Evolutionary conservation across 2,888 invertebrate genomes (phyloP).

Genomic region (Apomyelois bistriatella): DNA sequence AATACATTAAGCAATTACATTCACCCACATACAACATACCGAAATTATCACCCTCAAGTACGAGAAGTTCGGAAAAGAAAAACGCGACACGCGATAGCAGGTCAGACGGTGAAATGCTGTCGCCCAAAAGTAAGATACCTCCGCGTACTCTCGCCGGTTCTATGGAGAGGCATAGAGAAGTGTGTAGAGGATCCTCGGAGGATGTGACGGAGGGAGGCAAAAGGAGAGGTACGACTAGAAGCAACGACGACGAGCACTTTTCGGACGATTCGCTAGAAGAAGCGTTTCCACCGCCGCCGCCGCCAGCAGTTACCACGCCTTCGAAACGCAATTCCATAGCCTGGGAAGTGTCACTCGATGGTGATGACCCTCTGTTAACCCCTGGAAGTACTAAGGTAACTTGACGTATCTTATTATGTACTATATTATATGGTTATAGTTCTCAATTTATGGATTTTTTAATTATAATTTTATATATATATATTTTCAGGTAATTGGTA

Average conservation of each 20-base stretch:
- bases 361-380: conserved; percentile 83
- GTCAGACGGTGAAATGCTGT: conserved; percentile 68
- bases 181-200: conserved; percentile 83
- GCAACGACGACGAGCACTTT: conserved; percentile 81
- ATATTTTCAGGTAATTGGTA: conserved; percentile 75
- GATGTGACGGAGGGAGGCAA: conserved; percentile 59
- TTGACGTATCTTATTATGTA: not conserved
- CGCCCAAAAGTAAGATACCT: conserved; percentile 79
- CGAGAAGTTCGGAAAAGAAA: conserved; percentile 57
- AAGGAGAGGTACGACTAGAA: conserved; percentile 54
- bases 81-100: conserved; percentile 57
- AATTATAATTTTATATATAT: not conserved
- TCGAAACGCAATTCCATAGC: conserved; percentile 90
- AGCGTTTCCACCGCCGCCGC: conserved; percentile 84
- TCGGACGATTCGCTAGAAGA: conserved; percentile 93
- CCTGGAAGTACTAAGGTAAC: conserved; percentile 84
- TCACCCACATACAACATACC: conserved; percentile 66
- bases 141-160: conserved; percentile 85
- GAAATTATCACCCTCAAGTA: conserved; percentile 66
- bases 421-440: not conserved
- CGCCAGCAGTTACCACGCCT: conserved; percentile 75
- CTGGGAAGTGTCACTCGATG: conserved; percentile 91
- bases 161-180: conserved; percentile 89
- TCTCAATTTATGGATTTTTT: not conserved
- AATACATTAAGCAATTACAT: conserved; percentile 54